Evolutionary conservation across 2,888 invertebrate species (phyloP), one percentile per base, ranked within the genome.

Genomic region (Torymus tubicola): DNA sequence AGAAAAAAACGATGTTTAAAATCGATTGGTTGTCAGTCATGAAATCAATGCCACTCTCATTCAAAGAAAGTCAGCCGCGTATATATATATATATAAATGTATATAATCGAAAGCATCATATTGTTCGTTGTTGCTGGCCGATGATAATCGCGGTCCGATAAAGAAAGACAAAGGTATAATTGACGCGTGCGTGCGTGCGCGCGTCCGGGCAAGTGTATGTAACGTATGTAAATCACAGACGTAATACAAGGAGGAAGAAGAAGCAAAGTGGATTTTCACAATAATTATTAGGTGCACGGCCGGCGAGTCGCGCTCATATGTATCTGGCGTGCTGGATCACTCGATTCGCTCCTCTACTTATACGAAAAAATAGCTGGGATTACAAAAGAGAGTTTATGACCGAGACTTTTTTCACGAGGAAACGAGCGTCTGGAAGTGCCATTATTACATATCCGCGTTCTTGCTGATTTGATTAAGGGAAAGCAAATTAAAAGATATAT

Each of bases 221-320:
- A 31, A 52, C 31, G 52, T 60, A 50, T 60, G 65, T 65, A 74
- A 65, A 65, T 74, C 14, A 57, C 18, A 24, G 21, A 57, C 31
- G 68, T 68, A 68, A 75, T 24, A 24, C 58, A 8, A n/a, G 16
- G 58, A 10, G 58, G 21, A 70, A 50, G 18, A 60, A 68, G 21
- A 1, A 65, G 60, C 21, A 75, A 61, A 67, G 60, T 60, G 60
- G 60, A 68, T 75, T 75, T 75, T 68, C 60, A 68, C 67, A 21
- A 60, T 68, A 68, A 68, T 60, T 75, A 65, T 63, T 65, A 16
- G 65, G 18, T 65, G 55, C n/a, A 31, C 31, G n/a, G 31, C 3
- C 31, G 42, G 14, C 55, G 12, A 16, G 14, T 31, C 21, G 8
- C 61, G 16, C 14, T 1, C 18, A 58, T 1, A 61, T 16, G 0